phyloP scores from a whole-genome alignment of 1,140 invertebrate species.

The Dolichoris vasculosae region DNA sequence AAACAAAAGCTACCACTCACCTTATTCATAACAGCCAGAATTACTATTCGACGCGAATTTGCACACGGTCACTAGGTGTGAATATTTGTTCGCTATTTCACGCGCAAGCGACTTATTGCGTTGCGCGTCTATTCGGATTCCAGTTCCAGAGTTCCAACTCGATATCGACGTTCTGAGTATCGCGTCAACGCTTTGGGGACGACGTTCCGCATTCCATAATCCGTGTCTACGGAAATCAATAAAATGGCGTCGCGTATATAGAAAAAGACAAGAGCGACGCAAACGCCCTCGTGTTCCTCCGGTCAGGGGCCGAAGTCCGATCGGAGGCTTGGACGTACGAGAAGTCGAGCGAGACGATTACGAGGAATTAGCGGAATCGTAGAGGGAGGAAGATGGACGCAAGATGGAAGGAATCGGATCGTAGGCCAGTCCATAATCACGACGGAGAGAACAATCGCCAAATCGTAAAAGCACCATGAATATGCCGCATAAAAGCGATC shows the following conservation, averaged over 20 bases:
- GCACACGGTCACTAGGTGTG: neutral
- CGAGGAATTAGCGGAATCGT: neutral
- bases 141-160: neutral
- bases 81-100: constrained; percentile 12
- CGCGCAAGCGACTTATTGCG: neutral
- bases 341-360: neutral
- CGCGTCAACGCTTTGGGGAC: no score
- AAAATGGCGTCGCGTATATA: neutral
- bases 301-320: no score
- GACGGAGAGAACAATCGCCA: no score
- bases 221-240: constrained; percentile 10
- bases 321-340: no score
- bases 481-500: no score
- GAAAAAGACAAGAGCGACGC: neutral
- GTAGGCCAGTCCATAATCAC: no score
- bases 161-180: neutral
- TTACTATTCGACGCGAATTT: neutral
- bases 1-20: constrained; percentile 14
- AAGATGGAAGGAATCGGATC: no score
- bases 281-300: neutral
- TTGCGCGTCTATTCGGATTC: neutral
- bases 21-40: constrained; percentile 49
- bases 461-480: no score
- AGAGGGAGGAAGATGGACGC: no score
- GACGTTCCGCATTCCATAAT: neutral